Evolutionary conservation across 2,797 vertebrate species (phyloP), one percentile per base, ranked within the genome.

Genomic region (Heliangelus exortis): DNA sequence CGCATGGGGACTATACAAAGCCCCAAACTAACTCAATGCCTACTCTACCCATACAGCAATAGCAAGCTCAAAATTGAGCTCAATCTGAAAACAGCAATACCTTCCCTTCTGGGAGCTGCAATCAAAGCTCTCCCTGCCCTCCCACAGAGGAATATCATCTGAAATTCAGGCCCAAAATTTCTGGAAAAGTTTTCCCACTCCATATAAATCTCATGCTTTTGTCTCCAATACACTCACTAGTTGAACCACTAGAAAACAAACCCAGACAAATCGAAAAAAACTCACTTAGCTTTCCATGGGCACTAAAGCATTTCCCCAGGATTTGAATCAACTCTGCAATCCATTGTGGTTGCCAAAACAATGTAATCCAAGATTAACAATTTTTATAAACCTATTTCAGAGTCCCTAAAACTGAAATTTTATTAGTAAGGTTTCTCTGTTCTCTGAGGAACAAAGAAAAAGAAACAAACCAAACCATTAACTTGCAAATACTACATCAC

Each of bases 221-320:
- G 20, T 59, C 59, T 79, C 63, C 15, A 33, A 9, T 53, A 53
- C 11, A 20, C 19, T 82, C 48, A 76, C 29, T 22, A 68, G 33
- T 1, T 86, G 33, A 72, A 58, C 39, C 26, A 39, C 23, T 50
- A 65, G n/a, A 84, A 92, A 65, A 51, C 9, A 62, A 62, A 86
- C 41, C 5, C 48, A 72, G 33, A 53, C 34, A 12, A 23, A 50
- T 6, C 13, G 22, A 29, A n/a, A 50, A 57, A n/a, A 50, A 57
- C 16, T 0, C n/a, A 78, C 28, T 31, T 23, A 55, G 20, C 19
- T 71, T 73, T 73, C 81, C n/a, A 69, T 0, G 1, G 26, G 25
- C 18, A 62, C 58, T 34, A 71, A 89, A 83, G 59, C 36, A 67
- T 41, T 71, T 71, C 67, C 55, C 36, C 53, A 71, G 54, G 75